Conservation (phyloP, 2,113 vertebrate genomes). For the Serinus canaria region DNA sequence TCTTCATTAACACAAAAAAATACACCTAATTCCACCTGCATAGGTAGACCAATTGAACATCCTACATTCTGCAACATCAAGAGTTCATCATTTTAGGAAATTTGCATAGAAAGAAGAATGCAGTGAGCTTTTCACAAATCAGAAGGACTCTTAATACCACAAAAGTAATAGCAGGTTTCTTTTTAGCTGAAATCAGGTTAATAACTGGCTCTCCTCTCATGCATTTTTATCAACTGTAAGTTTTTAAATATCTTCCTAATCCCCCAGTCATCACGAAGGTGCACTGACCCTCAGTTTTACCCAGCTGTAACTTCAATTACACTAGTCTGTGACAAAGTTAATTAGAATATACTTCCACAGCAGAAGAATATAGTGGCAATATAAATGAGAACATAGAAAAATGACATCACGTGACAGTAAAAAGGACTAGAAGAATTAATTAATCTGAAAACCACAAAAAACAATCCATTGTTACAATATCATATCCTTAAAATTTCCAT, state of each 20-base stretch:
- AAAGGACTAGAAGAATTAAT: background rate
- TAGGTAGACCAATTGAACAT: background rate
- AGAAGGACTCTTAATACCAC: background rate
- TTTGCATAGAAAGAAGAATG: background rate
- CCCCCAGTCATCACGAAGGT: slow-evolving; percentile 4
- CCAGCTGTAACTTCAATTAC: slow-evolving; percentile 22
- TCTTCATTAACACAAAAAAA: background rate
- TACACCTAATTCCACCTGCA: background rate
- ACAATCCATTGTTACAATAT: background rate
- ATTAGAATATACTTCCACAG: background rate
- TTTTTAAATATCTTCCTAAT: slow-evolving; percentile 46
- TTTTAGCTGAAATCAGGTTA: slow-evolving; percentile 23
- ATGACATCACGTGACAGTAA: background rate
- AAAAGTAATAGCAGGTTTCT: background rate
- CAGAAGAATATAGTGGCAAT: background rate
- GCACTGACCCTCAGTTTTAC: slow-evolving; percentile 27
- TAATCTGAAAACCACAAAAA: background rate
- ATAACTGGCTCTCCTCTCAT: background rate
- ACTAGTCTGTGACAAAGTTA: background rate
- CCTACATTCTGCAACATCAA: background rate
- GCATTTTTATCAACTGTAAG: slow-evolving; percentile 28
- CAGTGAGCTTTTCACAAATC: background rate
- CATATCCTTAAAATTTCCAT: background rate
- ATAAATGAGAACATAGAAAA: background rate
- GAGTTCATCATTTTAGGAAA: background rate